Conservation (phyloP, 2,113 vertebrate species). For the Pithys albifrons region DNA sequence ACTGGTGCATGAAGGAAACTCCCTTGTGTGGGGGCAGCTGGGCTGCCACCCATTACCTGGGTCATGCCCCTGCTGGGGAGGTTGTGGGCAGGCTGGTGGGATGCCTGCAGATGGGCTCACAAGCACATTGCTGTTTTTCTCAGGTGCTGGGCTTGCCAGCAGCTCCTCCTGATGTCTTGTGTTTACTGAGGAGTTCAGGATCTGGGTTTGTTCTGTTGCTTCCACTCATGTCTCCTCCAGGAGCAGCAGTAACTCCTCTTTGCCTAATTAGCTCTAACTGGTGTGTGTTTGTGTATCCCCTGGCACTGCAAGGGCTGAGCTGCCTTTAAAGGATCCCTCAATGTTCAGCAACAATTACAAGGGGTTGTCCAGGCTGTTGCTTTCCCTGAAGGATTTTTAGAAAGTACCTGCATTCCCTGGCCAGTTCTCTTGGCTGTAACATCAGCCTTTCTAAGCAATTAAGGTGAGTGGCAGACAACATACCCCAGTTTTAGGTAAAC, state of each 20-base stretch:
- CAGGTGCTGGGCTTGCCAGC: neutral
- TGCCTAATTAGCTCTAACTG: conserved; percentile 46
- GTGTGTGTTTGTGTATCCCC: neutral
- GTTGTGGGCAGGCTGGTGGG: conserved; percentile 35
- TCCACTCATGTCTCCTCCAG: conserved; percentile 4
- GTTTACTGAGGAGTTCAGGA: conserved; percentile 51
- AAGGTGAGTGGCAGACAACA: neutral
- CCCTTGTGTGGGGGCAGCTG: conserved; percentile 59
- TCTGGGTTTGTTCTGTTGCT: conserved; percentile 45
- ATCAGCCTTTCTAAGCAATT: neutral
- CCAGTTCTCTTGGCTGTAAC: neutral
- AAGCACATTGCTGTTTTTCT: conserved; percentile 9
- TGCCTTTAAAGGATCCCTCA: neutral
- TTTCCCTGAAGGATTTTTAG: neutral
- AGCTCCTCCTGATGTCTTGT: conserved; percentile 56
- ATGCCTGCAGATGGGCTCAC: conserved; percentile 14
- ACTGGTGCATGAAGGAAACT: conserved; percentile 19
- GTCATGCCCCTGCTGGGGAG: conserved; percentile 42
- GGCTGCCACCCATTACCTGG: conserved; percentile 31
- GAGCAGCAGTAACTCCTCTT: conserved; percentile 43
- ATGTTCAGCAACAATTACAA: neutral
- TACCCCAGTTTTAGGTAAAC: neutral
- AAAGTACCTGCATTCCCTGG: neutral
- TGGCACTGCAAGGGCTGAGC: conserved; percentile 6
- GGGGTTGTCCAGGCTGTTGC: neutral